phyloP scores from a whole-genome alignment of 2,113 vertebrate species.

The Amia ocellicauda region DNA sequence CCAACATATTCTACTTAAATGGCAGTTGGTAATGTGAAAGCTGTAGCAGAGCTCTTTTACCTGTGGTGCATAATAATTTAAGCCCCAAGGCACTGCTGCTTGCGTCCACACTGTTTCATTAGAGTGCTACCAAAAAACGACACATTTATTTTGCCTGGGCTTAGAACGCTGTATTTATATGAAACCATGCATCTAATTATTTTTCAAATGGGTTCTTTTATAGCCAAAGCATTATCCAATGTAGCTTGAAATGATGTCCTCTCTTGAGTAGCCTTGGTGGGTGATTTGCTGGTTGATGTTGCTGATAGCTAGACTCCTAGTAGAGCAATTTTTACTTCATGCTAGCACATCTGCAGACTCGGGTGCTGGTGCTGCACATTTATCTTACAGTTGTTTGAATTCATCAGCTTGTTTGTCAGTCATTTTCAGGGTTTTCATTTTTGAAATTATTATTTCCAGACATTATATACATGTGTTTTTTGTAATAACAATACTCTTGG shows the following conservation, averaged over 20 bases:
- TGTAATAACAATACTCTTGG: no score
- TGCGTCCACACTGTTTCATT: slow-evolving; percentile 24
- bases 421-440: not conserved
- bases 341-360: slow-evolving; percentile 1
- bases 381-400: not conserved
- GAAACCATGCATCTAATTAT: slow-evolving; percentile 55
- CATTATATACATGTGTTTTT: no score
- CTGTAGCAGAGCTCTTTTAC: no score
- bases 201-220: slow-evolving; percentile 51
- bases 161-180: slow-evolving; percentile 36
- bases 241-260: slow-evolving; percentile 53
- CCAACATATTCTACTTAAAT: no score
- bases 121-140: slow-evolving; percentile 39
- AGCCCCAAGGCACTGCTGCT: not conserved
- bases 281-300: slow-evolving; percentile 49
- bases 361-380: no score
- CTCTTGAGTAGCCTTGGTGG: slow-evolving; percentile 35
- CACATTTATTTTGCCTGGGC: slow-evolving; percentile 45
- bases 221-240: slow-evolving; percentile 39
- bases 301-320: slow-evolving; percentile 29
- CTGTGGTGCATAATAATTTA: no score
- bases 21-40: no score
- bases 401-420: not conserved
- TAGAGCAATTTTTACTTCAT: slow-evolving; percentile 1
- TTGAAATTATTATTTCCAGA: not conserved